Conservation (phyloP, 2,888 invertebrate species). For the Apotomis capreana region DNA sequence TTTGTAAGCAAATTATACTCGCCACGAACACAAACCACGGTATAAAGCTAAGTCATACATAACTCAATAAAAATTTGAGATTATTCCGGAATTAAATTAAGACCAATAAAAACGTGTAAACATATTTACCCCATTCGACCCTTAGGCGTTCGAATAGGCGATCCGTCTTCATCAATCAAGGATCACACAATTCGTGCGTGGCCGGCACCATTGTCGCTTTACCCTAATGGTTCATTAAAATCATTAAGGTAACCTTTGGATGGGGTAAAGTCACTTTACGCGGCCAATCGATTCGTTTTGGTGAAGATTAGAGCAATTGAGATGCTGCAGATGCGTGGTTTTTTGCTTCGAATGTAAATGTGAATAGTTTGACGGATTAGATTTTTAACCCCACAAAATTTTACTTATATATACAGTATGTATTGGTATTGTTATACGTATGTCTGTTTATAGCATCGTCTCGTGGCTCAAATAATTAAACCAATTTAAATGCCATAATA, state of each 20-base stretch:
- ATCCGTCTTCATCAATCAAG: constrained; percentile 61
- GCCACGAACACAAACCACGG: too few relatives aligned
- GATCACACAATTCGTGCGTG: constrained; percentile 47
- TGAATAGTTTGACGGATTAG: constrained; percentile 8
- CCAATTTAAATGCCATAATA: too few relatives aligned
- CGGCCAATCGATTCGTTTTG: constrained; percentile 39
- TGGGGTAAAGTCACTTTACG: constrained; percentile 45
- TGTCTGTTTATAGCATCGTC: too few relatives aligned
- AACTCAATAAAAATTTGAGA: constrained; percentile 31
- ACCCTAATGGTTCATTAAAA: constrained; percentile 55
- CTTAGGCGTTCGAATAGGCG: constrained; percentile 19
- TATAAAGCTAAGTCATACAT: background rate
- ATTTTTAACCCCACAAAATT: background rate
- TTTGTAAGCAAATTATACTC: too few relatives aligned
- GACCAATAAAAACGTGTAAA: constrained; percentile 18
- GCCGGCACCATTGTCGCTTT: constrained; percentile 48
- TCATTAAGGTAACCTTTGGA: constrained; percentile 51
- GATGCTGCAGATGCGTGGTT: constrained; percentile 18
- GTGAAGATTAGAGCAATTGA: constrained; percentile 25
- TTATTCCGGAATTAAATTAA: constrained; percentile 25
- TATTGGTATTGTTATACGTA: too few relatives aligned
- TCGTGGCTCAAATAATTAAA: too few relatives aligned
- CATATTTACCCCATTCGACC: constrained; percentile 17
- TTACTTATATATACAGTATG: too few relatives aligned
- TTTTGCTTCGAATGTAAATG: background rate